Evolutionary conservation across 2,797 vertebrate genomes (phyloP).

Genomic region (Sebastes umbrosus): DNA sequence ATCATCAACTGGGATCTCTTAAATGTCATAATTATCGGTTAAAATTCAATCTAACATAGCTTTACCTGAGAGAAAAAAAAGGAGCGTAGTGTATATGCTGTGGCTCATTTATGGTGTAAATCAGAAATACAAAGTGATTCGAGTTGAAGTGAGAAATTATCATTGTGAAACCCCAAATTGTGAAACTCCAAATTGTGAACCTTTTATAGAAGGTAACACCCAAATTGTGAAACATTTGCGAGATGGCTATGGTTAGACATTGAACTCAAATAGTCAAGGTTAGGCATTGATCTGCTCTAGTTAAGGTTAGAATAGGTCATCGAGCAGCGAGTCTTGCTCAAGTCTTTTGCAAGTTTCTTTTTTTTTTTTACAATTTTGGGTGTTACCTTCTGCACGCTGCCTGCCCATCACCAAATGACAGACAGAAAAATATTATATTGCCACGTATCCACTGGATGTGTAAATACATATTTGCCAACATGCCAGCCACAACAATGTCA

Average conservation of each 20-base stretch:
- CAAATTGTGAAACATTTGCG: no score
- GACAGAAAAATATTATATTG: neutral
- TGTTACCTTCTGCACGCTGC: no score
- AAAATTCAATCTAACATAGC: neutral
- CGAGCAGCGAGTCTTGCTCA: no score
- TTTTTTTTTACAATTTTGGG: no score
- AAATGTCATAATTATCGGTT: slow-evolving; percentile 9
- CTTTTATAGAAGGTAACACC: no score
- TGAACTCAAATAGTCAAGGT: no score
- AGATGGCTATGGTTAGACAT: no score
- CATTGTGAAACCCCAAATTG: neutral
- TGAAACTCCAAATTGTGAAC: no score
- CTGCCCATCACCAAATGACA: neutral
- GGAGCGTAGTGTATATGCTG: neutral
- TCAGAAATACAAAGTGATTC: neutral
- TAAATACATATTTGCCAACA: neutral
- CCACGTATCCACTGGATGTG: neutral
- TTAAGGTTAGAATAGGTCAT: no score
- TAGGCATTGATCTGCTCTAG: no score
- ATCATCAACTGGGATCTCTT: neutral
- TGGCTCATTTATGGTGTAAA: neutral
- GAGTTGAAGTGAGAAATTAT: neutral
- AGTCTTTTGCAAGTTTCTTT: no score
- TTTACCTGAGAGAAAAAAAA: neutral
- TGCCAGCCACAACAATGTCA: neutral